These are phyloP conservation scores for Dryococelus australis DNA, from an alignment of 2,888 invertebrate species.

Conservation along the genomic window DNA sequence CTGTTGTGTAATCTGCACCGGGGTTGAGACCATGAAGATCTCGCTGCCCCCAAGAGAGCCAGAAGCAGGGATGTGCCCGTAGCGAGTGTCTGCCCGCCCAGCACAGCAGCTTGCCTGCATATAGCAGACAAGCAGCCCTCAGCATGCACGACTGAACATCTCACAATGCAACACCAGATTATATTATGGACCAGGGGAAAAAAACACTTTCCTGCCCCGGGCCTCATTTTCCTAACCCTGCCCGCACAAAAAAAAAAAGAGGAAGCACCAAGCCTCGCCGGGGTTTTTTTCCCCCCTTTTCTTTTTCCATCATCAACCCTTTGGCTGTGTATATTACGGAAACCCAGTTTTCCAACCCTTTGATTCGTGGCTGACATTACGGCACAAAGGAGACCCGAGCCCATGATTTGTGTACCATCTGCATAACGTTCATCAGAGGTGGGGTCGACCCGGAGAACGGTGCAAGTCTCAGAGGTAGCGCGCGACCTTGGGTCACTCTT, in stretches of 20 bases:
- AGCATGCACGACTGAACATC: not conserved
- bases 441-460: not conserved
- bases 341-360: conserved; percentile 23
- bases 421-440: conserved; percentile 36
- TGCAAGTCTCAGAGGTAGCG: not conserved
- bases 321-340: conserved; percentile 28
- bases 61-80: no score
- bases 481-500: not conserved
- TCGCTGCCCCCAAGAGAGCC: no score
- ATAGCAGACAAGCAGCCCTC: not conserved
- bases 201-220: not conserved
- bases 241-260: conserved; percentile 17
- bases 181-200: conserved; percentile 12
- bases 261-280: not conserved
- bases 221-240: conserved; percentile 28
- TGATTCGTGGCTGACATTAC: conserved; percentile 26
- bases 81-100: no score
- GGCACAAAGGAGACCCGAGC: conserved; percentile 27
- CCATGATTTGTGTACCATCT: conserved; percentile 45
- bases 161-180: conserved; percentile 21
- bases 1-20: no score
- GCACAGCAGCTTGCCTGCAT: not conserved
- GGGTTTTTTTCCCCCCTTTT: not conserved
- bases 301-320: conserved; percentile 26
- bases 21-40: no score